Evolutionary conservation across 2,797 vertebrate genomes (phyloP).

Genomic region (Capromys pilorides): DNA sequence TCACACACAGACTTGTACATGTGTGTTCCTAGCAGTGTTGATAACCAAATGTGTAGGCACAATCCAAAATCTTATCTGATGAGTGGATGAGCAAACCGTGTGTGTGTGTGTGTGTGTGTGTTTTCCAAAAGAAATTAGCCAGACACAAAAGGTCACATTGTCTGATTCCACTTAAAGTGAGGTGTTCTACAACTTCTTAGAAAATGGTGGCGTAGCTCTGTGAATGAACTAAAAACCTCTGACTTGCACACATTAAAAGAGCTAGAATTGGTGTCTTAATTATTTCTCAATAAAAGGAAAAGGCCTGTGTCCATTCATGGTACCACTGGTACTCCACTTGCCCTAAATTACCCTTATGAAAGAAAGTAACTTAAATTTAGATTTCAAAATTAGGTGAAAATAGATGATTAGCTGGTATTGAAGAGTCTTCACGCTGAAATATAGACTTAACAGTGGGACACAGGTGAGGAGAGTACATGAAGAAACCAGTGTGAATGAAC

Average conservation of each 20-base stretch:
- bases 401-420: neutral
- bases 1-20: neutral
- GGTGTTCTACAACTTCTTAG: neutral
- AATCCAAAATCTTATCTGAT: neutral
- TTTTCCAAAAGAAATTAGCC: neutral
- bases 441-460: neutral
- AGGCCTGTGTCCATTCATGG: accelerated
- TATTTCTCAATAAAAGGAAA: neutral
- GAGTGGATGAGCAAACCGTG: neutral
- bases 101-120: accelerated
- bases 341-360: neutral
- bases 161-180: neutral
- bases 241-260: neutral
- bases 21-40: neutral
- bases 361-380: constrained; percentile 3
- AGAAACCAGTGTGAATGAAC: neutral
- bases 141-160: neutral
- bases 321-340: neutral
- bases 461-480: neutral
- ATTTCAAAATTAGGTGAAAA: constrained; percentile 47
- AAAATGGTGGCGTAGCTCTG: neutral
- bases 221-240: neutral
- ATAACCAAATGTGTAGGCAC: neutral
- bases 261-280: neutral
- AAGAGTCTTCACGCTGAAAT: neutral